These are phyloP conservation scores for Aradus depressus DNA, from an alignment of 2,888 invertebrate genomes.

Conservation along the genomic window DNA sequence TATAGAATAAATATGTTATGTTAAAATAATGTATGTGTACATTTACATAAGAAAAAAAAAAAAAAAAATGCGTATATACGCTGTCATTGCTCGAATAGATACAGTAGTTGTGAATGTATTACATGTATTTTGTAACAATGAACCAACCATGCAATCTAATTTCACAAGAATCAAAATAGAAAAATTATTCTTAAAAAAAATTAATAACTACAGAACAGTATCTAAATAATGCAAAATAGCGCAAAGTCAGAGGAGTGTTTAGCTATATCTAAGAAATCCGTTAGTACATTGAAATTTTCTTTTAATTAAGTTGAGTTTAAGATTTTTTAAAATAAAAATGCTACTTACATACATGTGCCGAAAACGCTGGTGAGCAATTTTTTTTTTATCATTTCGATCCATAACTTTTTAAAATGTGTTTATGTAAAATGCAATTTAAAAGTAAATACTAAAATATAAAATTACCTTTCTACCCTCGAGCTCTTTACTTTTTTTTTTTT, in stretches of 20 bases:
- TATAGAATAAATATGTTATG: slow-evolving; percentile 4
- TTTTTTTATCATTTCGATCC: neutral
- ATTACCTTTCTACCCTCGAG: no score
- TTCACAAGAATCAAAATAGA: neutral
- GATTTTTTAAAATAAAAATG: no score
- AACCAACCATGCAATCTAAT: slow-evolving; percentile 23
- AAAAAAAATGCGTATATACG: slow-evolving; percentile 3
- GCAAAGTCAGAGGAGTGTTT: no score
- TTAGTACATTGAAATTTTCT: neutral
- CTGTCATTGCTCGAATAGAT: slow-evolving; percentile 21
- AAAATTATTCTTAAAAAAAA: neutral
- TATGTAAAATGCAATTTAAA: no score
- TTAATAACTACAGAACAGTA: neutral
- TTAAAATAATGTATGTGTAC: slow-evolving; percentile 10
- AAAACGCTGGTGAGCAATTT: no score
- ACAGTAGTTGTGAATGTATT: slow-evolving; percentile 10
- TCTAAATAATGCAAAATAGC: neutral
- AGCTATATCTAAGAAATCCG: no score
- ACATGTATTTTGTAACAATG: slow-evolving; percentile 12
- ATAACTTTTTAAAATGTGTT: neutral
- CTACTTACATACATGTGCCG: no score
- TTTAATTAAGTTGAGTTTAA: no score
- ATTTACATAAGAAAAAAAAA: slow-evolving; percentile 11
- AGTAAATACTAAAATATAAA: no score
- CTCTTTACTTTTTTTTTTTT: neutral